Percentiles rank a stretch among this genome's conserved stretches.
Evolutionary conservation across 1,140 invertebrate species (phyloP).

Genomic region (Leptopilina boulardi): DNA sequence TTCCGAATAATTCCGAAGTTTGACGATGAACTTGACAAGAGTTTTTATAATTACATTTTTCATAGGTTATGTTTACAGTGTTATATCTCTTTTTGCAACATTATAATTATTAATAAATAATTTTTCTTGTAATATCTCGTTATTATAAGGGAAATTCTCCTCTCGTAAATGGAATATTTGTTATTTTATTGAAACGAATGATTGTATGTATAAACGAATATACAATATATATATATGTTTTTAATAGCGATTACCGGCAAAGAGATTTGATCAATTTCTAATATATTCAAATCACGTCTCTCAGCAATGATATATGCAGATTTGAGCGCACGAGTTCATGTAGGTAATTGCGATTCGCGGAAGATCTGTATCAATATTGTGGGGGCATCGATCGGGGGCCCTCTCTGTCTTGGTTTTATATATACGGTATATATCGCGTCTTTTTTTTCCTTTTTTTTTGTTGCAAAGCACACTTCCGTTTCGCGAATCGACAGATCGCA

Average conservation of each 20-base stretch:
- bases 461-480: slow-evolving; percentile 28
- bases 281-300: slow-evolving; percentile 30
- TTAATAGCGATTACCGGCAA: background rate
- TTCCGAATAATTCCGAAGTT: too few relatives aligned
- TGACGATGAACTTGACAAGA: too few relatives aligned
- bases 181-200: too few relatives aligned
- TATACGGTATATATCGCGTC: slow-evolving; percentile 19
- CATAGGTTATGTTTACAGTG: too few relatives aligned
- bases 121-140: too few relatives aligned
- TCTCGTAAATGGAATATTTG: too few relatives aligned
- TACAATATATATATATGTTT: background rate
- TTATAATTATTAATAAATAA: too few relatives aligned
- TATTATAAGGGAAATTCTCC: too few relatives aligned
- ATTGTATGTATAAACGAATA: too few relatives aligned
- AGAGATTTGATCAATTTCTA: slow-evolving; percentile 6
- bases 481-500: slow-evolving; percentile 29
- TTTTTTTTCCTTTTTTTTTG: too few relatives aligned
- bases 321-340: slow-evolving; percentile 29
- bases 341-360: slow-evolving; percentile 28
- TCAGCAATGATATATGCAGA: background rate
- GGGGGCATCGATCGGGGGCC: slow-evolving; percentile 24
- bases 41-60: too few relatives aligned
- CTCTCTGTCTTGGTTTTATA: slow-evolving; percentile 18
- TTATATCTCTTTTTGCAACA: too few relatives aligned
- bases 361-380: slow-evolving; percentile 31